phyloP scores from a whole-genome alignment of 2,113 vertebrate genomes.

The Pogona vitticeps region DNA sequence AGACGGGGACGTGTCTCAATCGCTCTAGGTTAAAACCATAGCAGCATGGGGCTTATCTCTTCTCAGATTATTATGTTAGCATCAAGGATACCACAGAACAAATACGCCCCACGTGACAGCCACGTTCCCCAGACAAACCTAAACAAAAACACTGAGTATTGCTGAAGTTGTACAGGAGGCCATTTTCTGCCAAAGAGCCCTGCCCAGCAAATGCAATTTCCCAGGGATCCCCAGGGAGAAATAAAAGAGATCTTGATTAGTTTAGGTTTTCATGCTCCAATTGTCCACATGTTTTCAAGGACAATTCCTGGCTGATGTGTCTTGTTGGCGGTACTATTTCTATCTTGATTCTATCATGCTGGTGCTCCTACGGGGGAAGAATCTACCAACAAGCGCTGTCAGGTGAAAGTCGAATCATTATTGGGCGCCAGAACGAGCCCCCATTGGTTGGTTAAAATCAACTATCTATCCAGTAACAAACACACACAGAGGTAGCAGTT shows the following conservation, averaged over 20 bases:
- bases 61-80: background rate
- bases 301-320: background rate
- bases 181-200: background rate
- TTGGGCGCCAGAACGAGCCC: no score
- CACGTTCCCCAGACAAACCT: background rate
- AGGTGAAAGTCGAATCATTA: no score
- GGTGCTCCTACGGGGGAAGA: no score
- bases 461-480: no score
- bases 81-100: conserved; percentile 37
- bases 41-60: background rate
- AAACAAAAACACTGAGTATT: background rate
- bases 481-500: no score
- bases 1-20: conserved; percentile 40
- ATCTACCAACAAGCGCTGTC: no score
- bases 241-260: background rate
- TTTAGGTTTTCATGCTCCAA: background rate
- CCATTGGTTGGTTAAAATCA: no score
- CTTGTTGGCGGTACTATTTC: background rate
- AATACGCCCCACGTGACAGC: conserved; percentile 30
- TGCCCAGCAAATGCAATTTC: background rate
- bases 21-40: conserved; percentile 46
- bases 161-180: background rate
- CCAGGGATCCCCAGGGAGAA: background rate
- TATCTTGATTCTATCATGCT: background rate
- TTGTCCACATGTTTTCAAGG: background rate